These are phyloP conservation scores for Alectoris magna DNA, from an alignment of 2,797 vertebrate species.

Conservation along the genomic window DNA sequence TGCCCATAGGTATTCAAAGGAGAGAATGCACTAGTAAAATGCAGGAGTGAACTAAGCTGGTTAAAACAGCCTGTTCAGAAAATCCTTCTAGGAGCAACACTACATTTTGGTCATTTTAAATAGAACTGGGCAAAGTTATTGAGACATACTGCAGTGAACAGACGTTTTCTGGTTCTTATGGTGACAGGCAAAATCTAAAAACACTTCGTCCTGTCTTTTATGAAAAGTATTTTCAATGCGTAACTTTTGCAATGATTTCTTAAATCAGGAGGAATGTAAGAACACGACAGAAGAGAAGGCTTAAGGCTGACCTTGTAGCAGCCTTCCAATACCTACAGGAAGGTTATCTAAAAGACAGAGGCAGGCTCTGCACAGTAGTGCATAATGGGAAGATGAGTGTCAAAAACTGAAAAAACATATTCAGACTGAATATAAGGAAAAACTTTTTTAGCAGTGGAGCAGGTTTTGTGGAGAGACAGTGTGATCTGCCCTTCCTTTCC, in stretches of 20 bases:
- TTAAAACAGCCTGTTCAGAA: not conserved
- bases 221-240: not conserved
- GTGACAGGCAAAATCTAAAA: not conserved
- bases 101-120: not conserved
- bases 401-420: not conserved
- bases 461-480: not conserved
- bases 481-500: not conserved
- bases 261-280: not conserved
- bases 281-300: not conserved
- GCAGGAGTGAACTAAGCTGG: not conserved
- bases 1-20: not conserved
- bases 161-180: not conserved
- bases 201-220: not conserved
- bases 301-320: not conserved
- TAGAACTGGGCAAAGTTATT: not conserved
- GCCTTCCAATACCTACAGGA: not conserved
- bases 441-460: not conserved
- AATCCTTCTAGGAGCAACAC: not conserved
- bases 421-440: not conserved
- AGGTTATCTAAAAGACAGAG: not conserved
- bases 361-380: not conserved
- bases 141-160: not conserved
- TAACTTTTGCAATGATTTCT: not conserved
- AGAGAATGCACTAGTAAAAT: not conserved
- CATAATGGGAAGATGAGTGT: not conserved